Evolutionary conservation across 2,113 vertebrate species (phyloP).

Genomic region (Loxodonta africana): DNA sequence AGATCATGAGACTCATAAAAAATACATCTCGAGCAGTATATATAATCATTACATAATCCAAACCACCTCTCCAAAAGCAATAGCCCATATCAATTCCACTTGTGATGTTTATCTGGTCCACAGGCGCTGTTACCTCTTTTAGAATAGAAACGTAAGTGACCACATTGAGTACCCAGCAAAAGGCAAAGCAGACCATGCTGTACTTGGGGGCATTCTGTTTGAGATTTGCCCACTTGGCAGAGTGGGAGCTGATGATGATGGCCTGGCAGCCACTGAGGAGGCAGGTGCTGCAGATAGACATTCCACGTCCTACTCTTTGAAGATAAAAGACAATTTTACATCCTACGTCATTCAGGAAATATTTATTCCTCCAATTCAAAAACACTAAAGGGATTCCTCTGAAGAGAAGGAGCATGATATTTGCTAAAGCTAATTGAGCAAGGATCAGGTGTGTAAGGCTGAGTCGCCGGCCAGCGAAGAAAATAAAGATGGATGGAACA

Average conservation of each 20-base stretch:
- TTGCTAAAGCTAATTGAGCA: neutral
- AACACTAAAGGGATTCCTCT: neutral
- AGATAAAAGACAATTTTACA: neutral
- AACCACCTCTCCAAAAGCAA: neutral
- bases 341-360: neutral
- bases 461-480: neutral
- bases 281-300: neutral
- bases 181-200: neutral
- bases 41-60: neutral
- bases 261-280: neutral
- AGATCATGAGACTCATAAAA: neutral
- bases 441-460: neutral
- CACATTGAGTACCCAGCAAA: neutral
- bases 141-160: neutral
- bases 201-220: neutral
- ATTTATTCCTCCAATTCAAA: neutral
- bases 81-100: neutral
- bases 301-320: neutral
- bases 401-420: neutral
- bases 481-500: neutral
- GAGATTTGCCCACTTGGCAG: neutral
- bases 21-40: neutral
- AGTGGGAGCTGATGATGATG: neutral
- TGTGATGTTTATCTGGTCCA: neutral
- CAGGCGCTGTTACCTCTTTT: neutral